Evolutionary conservation across 2,797 vertebrate species (phyloP), one percentile per base, ranked within the genome.

Genomic region (Pogonophryne albipinna): DNA sequence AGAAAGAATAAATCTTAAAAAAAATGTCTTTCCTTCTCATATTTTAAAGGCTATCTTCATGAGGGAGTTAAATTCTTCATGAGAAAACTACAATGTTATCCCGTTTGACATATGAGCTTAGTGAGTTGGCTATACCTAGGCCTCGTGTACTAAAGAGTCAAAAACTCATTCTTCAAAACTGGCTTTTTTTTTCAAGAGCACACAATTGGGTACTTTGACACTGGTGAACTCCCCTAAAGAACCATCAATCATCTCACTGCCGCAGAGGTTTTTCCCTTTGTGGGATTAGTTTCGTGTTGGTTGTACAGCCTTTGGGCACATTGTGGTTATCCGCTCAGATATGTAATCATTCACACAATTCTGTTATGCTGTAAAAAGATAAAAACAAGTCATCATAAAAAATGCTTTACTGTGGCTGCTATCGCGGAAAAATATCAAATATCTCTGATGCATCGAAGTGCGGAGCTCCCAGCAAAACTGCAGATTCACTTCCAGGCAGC

Each of bases 151-250:
- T 78, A 80, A 85, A 86, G 84, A 79, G 83, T 78, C 61, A 31
- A 78, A 89, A 82, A 81, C 23, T 42, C 71, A 83, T 92, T 78
- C 74, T 85, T 91, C 83, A 89, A 83, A 84, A 59, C 27, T 52
- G 42, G 47, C 38, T 14, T 2, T 55, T 82, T 82, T 82, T 89
- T 84, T 80, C 66, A 85, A 85, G 66, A 84, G 85, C 66, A 66
- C 82, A 86, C 78, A 87, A 85, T 82, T 84, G 87, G 87, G 87
- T 86, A 81, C 76, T 87, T 74, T 85, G 85, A 91, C 85, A 87
- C 69, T 41, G 66, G 69, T 87, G 82, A 91, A 88, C 88, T 85
- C 78, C 72, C 66, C 74, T 57, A 56, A 85, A 89, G 82, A 46
- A 61, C 79, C 80, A 91, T 91, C 79, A 81, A 87, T 91, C 88